A percentile compares a stretch with the other conserved stretches of the same genome.
These are phyloP conservation scores for Apocrypta bakeri DNA, from an alignment of 1,140 invertebrate genomes.

Conservation along the genomic window DNA sequence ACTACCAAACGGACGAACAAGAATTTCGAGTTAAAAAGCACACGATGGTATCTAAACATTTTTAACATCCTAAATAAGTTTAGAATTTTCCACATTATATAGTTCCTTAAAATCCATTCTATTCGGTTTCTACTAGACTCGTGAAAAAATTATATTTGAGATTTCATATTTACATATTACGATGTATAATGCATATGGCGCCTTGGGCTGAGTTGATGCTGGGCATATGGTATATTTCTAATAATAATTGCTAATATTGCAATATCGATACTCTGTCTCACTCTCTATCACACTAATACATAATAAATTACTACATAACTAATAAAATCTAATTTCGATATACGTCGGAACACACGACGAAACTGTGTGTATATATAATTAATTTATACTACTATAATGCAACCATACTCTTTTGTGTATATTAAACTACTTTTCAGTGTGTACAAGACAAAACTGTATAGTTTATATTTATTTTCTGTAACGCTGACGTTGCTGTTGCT, in stretches of 20 bases:
- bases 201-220: slow-evolving; percentile 29
- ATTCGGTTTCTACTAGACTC: too few relatives aligned
- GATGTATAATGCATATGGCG: slow-evolving; percentile 13
- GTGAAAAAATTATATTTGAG: too few relatives aligned
- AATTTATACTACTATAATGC: not conserved
- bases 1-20: too few relatives aligned
- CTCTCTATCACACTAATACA: not conserved
- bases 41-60: too few relatives aligned
- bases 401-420: not conserved
- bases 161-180: too few relatives aligned
- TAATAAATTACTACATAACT: not conserved
- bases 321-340: too few relatives aligned
- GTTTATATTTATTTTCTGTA: slow-evolving; percentile 46
- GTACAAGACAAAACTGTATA: slow-evolving; percentile 28
- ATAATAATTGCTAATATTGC: slow-evolving; percentile 25
- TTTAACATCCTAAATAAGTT: too few relatives aligned
- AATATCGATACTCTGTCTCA: slow-evolving; percentile 14
- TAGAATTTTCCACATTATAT: too few relatives aligned
- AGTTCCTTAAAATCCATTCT: too few relatives aligned
- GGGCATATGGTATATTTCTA: slow-evolving; percentile 30
- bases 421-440: slow-evolving; percentile 24
- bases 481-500: slow-evolving; percentile 59
- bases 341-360: not conserved
- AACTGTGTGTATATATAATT: not conserved
- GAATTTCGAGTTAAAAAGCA: too few relatives aligned